Evolutionary conservation across 2,888 invertebrate genomes (phyloP).

Genomic region (Drosophila dives): DNA sequence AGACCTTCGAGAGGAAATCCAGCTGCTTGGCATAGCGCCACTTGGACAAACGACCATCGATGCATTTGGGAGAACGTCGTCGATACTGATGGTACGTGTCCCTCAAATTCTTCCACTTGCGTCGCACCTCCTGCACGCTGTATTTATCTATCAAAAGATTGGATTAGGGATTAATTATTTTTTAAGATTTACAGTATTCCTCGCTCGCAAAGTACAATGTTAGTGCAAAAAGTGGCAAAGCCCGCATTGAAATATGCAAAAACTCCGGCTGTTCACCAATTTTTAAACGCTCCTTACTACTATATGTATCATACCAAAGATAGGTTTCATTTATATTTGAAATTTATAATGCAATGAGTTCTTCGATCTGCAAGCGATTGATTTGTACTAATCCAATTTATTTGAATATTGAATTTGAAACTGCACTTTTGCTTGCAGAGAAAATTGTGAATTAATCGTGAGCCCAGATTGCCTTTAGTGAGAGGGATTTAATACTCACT

Average conservation of each 20-base stretch:
- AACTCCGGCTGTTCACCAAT: background rate
- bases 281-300: background rate
- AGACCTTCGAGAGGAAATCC: conserved; percentile 81
- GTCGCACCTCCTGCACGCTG: conserved; percentile 82
- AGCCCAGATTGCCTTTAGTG: background rate
- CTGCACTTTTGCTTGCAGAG: background rate
- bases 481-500: conserved; percentile 64
- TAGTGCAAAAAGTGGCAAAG: background rate
- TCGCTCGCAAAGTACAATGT: background rate
- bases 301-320: background rate
- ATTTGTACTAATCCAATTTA: background rate
- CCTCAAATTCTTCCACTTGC: conserved; percentile 83
- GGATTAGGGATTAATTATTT: background rate
- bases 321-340: background rate
- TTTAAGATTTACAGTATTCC: background rate
- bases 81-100: conserved; percentile 84
- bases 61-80: conserved; percentile 79
- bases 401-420: background rate
- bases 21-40: conserved; percentile 83
- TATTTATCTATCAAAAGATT: conserved; percentile 52
- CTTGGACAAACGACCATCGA: conserved; percentile 79
- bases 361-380: background rate
- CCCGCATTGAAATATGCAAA: background rate
- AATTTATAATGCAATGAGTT: too few species aligned
- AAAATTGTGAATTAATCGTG: background rate